phyloP scores from a whole-genome alignment of 2,797 vertebrate genomes.

The Chelidonichthys spinosus region DNA sequence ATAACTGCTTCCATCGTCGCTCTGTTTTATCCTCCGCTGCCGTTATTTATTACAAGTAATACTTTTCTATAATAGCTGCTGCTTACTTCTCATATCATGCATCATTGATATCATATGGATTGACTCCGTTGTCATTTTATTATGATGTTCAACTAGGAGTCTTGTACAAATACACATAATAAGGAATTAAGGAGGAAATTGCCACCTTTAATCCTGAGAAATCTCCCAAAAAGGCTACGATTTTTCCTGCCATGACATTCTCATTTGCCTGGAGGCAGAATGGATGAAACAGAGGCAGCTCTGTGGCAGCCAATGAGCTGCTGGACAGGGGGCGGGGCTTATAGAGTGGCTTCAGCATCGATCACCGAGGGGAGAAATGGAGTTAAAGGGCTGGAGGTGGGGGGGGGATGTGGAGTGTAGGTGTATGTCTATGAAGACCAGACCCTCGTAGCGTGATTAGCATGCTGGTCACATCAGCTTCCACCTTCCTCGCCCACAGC shows the following conservation, averaged over 20 bases:
- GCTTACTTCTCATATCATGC: too few species aligned
- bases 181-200: not conserved
- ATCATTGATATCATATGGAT: too few species aligned
- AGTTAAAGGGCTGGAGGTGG: conserved; percentile 23
- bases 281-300: conserved; percentile 1
- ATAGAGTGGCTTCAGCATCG: conserved; percentile 10
- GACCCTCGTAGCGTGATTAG: conserved; percentile 40
- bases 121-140: too few species aligned
- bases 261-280: too few species aligned
- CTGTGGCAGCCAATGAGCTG: conserved; percentile 52
- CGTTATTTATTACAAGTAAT: too few species aligned
- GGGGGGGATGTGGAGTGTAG: not conserved
- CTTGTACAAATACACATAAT: not conserved
- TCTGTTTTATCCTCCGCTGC: too few species aligned
- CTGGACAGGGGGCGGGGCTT: conserved; percentile 33
- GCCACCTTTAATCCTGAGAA: too few species aligned
- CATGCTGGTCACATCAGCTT: conserved; percentile 67
- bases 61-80: too few species aligned
- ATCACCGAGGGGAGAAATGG: conserved; percentile 26
- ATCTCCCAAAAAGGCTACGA: too few species aligned
- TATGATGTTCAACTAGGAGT: too few species aligned
- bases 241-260: too few species aligned
- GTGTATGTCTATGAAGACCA: not conserved
- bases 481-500: conserved; percentile 33
- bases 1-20: too few species aligned